Percentiles rank a stretch among this genome's conserved stretches.
Conservation (phyloP, 2,888 invertebrate species). For the Atrina japonica region DNA sequence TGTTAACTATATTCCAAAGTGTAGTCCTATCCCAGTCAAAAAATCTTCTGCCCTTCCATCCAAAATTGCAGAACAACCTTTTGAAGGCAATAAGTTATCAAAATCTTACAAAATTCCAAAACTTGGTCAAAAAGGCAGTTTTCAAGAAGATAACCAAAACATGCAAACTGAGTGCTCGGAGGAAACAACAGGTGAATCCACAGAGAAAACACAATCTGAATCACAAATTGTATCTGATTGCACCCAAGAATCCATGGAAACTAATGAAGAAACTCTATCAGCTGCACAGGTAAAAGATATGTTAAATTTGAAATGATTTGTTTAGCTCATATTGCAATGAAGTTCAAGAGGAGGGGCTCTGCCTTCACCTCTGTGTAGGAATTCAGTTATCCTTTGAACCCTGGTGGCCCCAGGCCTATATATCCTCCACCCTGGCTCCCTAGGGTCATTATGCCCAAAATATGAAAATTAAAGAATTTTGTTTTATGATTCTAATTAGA, state of each 20-base stretch:
- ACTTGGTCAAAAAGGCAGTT: constrained; percentile 22
- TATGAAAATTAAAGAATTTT: too few relatives aligned
- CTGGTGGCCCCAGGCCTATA: too few relatives aligned
- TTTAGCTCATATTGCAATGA: too few relatives aligned
- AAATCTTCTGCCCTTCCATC: not conserved
- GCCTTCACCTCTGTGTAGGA: too few relatives aligned
- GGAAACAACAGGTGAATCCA: constrained; percentile 8
- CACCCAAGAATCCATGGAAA: constrained; percentile 17
- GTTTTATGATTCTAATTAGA: too few relatives aligned
- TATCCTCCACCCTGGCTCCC: too few relatives aligned
- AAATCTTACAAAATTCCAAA: constrained; percentile 25
- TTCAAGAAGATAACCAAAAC: constrained; percentile 49
- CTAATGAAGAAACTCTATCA: constrained; percentile 9
- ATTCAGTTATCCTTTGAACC: too few relatives aligned
- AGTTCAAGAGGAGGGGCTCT: too few relatives aligned
- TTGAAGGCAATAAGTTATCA: constrained; percentile 8
- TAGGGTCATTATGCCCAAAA: too few relatives aligned
- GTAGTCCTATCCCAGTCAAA: not conserved
- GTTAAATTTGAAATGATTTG: too few relatives aligned
- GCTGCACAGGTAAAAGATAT: not conserved
- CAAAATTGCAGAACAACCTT: not conserved
- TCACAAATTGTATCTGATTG: constrained; percentile 14
- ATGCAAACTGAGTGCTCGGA: constrained; percentile 28
- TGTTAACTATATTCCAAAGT: constrained; percentile 57
- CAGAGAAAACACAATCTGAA: not conserved